Evolutionary conservation across 23 tunicate genomes (phyloP), one percentile per base, ranked within the genome.

Genomic region (Styela plicata): DNA sequence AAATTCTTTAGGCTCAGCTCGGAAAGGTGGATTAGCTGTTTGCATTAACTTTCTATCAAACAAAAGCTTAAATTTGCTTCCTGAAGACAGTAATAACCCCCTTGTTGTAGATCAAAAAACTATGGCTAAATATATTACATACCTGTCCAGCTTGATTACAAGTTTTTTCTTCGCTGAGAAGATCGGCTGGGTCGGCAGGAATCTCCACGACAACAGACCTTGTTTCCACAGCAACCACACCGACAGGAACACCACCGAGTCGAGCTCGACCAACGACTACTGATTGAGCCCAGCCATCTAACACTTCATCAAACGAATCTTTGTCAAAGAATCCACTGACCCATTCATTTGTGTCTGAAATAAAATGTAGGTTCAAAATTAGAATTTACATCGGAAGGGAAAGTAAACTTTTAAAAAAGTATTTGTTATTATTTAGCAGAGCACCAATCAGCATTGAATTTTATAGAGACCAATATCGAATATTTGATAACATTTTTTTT

Each of bases 161-260:
- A 5, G 85, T 85, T 52, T 94, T 87, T 35, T 96, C 99, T 74
- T 91, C 92, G 53, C 97, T 91, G 25, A 85, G 90, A 74, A 94
- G 33, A 74, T 96, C 99, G 23, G 97, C 99, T 2, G 99, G 99
- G 81, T 96, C 99, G 16, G 99, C 99, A 17, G 99, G 99, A 29
- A 96, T 79, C 69, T 91, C 97, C 2, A 94, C 92, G 0, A 87
- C 89, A 20, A 96, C 88, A 3, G 97, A 83, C 29, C 99, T 74
- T 25, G 99, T 96, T 66, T 96, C 99, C 73, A 93, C 99, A 3
- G 99, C 94, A 69, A 96, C 89, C 65, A 91, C 88, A 30, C 99
- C 99, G 25, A 91, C 89, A 0, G 99, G 99, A 32, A 96, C 87
- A 22, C 99, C 99, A 18, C 99, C 99, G 16, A 96, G 63, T 30